Evolutionary conservation across 2,797 vertebrate genomes (phyloP).

Genomic region (Psittacula echo): DNA sequence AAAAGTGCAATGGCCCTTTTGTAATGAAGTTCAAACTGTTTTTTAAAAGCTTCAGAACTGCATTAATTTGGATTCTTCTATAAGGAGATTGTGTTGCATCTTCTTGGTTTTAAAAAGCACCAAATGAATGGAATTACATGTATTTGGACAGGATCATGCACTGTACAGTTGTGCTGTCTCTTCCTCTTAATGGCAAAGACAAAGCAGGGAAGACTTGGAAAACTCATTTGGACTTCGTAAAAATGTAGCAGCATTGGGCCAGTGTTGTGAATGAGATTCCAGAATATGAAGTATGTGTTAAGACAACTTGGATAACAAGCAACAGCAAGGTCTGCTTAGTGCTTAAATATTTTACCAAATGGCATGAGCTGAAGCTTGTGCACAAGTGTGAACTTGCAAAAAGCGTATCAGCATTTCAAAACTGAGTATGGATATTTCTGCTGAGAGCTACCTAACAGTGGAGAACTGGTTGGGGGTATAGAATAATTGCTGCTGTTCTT

Average conservation of each 20-base stretch:
- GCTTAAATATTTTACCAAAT: neutral
- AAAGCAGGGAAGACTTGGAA: neutral
- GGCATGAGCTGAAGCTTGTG: neutral
- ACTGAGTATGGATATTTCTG: neutral
- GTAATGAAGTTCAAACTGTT: neutral
- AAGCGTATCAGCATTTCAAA: neutral
- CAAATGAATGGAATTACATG: neutral
- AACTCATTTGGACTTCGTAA: neutral
- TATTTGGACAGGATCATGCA: neutral
- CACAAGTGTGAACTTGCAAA: neutral
- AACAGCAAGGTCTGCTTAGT: neutral
- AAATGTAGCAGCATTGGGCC: neutral
- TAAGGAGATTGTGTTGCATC: neutral
- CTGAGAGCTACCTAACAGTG: neutral
- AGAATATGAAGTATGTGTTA: neutral
- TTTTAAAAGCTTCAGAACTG: neutral
- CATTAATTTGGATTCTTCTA: accelerated
- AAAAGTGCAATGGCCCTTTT: neutral
- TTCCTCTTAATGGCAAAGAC: neutral
- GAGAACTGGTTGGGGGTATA: neutral
- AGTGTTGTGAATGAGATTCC: neutral
- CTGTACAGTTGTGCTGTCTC: neutral
- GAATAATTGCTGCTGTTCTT: neutral
- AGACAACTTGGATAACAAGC: neutral
- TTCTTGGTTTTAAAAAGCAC: neutral